Conservation (phyloP, 2,797 vertebrate genomes). For the Anableps anableps region DNA sequence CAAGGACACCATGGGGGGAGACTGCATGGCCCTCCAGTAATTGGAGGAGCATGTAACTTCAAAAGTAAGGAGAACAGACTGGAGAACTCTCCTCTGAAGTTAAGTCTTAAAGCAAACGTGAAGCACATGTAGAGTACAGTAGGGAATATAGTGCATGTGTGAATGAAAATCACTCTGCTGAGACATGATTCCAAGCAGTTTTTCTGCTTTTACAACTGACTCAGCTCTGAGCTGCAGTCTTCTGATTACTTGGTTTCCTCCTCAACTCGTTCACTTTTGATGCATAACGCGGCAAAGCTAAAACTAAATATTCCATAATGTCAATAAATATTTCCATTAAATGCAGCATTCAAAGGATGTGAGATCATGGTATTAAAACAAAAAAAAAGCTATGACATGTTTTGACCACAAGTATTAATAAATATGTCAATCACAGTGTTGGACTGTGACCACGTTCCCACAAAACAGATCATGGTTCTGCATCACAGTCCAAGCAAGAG, state of each 20-base stretch:
- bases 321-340: slow-evolving; percentile 59
- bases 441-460: slow-evolving; percentile 33
- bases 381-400: slow-evolving; percentile 40
- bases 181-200: slow-evolving; percentile 72
- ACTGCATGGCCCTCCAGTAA: slow-evolving; percentile 79
- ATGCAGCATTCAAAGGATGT: slow-evolving; percentile 52
- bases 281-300: slow-evolving; percentile 26
- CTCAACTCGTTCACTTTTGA: slow-evolving; percentile 38
- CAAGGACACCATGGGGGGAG: slow-evolving; percentile 82
- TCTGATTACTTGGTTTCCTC: slow-evolving; percentile 53
- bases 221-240: slow-evolving; percentile 37
- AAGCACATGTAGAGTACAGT: slow-evolving; percentile 78
- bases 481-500: slow-evolving; percentile 1
- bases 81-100: slow-evolving; percentile 75
- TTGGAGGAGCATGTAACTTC: slow-evolving; percentile 82
- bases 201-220: slow-evolving; percentile 47
- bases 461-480: slow-evolving; percentile 49
- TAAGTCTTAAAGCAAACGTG: slow-evolving; percentile 77
- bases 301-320: slow-evolving; percentile 54
- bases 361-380: slow-evolving; percentile 55
- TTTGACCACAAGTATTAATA: slow-evolving; percentile 45
- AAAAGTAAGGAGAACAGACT: slow-evolving; percentile 78
- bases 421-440: slow-evolving; percentile 44
- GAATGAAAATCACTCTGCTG: slow-evolving; percentile 73
- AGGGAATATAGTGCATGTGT: slow-evolving; percentile 75